phyloP scores from a whole-genome alignment of 2,113 vertebrate genomes.

The Podarcis cretensis region DNA sequence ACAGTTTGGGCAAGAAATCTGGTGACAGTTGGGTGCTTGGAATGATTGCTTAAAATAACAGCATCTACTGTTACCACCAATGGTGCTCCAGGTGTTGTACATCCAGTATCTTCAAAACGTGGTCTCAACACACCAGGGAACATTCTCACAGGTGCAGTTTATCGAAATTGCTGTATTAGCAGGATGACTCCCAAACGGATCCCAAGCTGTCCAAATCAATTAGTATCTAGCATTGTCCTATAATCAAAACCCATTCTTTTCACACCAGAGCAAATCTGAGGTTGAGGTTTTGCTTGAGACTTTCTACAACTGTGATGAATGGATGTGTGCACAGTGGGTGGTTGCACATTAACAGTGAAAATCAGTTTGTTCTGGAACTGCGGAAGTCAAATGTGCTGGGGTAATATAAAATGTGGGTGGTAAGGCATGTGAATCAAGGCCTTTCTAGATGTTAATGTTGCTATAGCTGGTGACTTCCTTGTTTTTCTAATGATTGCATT shows the following conservation, averaged over 20 bases:
- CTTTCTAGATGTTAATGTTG: conserved; percentile 44
- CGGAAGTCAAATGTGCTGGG: not conserved
- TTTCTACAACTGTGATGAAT: conserved; percentile 19
- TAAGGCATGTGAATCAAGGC: conserved; percentile 42
- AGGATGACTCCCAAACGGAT: not conserved
- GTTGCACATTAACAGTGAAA: conserved; percentile 42
- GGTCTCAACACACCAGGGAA: not conserved
- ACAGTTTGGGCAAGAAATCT: not conserved
- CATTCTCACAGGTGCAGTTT: not conserved
- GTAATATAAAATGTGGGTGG: conserved; percentile 41
- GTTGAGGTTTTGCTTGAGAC: conserved; percentile 10
- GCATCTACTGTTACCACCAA: not conserved
- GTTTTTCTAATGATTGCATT: conserved; percentile 50
- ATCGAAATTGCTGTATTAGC: not conserved
- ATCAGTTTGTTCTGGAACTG: conserved; percentile 37
- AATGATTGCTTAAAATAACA: not conserved
- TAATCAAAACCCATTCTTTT: conserved; percentile 11
- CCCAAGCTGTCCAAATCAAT: conserved; percentile 5
- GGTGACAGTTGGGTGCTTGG: not conserved
- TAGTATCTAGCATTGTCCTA: not conserved
- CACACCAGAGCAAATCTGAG: conserved; percentile 15
- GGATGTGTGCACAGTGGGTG: conserved; percentile 33
- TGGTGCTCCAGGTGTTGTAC: not conserved
- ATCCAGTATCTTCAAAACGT: not conserved
- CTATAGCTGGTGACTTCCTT: conserved; percentile 39